Evolutionary conservation across 2,797 vertebrate species (phyloP).

Genomic region (Microhierax caerulescens): DNA sequence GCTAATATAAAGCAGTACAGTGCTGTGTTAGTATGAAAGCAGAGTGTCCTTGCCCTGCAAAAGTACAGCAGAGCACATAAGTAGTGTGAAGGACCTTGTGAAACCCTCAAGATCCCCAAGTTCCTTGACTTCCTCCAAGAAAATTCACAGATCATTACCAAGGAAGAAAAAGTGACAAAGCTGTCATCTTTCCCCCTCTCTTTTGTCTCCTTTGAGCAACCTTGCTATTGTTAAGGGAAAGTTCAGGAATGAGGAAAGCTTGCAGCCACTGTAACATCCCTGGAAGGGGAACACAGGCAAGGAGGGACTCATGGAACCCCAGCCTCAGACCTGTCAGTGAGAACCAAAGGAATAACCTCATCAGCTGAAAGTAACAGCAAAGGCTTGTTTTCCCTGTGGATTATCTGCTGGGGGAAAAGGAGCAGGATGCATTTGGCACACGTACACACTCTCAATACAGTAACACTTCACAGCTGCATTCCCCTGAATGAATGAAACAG

Average conservation of each 20-base stretch:
- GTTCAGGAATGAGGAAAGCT: neutral
- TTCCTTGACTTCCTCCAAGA: neutral
- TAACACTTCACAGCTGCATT: accelerated
- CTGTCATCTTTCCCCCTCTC: neutral
- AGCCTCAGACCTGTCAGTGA: neutral
- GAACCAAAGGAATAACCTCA: neutral
- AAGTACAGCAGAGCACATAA: neutral
- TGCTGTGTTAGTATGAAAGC: neutral
- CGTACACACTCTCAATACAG: accelerated
- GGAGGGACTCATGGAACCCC: neutral
- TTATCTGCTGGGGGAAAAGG: neutral
- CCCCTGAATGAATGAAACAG: too few relatives aligned
- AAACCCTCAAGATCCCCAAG: neutral
- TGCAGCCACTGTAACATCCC: neutral
- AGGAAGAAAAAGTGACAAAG: neutral
- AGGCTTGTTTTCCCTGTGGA: neutral
- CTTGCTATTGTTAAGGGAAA: neutral
- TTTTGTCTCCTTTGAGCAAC: neutral
- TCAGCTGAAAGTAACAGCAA: neutral
- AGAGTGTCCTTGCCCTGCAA: neutral
- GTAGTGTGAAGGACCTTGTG: neutral
- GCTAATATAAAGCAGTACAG: neutral
- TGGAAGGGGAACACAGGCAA: neutral
- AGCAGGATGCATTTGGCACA: neutral
- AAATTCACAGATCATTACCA: neutral